Evolutionary conservation across 1,140 invertebrate species (phyloP), one percentile per base, ranked within the genome.

Genomic region (Glossosoma conforme): DNA sequence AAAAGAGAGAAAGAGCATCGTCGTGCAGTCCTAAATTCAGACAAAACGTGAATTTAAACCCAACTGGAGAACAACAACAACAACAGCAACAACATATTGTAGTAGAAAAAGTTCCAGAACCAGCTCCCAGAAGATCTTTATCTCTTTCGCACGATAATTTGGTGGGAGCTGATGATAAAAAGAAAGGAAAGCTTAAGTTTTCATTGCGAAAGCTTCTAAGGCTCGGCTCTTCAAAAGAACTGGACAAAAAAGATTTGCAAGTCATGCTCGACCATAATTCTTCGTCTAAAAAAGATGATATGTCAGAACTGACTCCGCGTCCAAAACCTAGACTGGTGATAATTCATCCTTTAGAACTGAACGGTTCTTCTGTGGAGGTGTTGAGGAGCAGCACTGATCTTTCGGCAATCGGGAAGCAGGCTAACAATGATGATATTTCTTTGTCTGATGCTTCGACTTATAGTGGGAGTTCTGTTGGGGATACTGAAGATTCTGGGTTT

Each of bases 271-370:
- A 74, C 58, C 56, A 65, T 6, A 59, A 72, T 2, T 49, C 56
- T 3, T 70, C 67, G 52, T 45, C 60, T 9, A 82, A 80, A 60
- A 60, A 80, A 40, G 83, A 85, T 54, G 71, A 75, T 36, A 75
- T 79, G 20, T 74, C 78, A 30, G 80, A 81, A 50, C 72, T 69
- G 41, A 67, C 70, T 28, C 72, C 69, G 9, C 70, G 70, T 60
- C 77, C 79, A 0, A 85, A 86, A 61, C 83, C 84, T 0, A 75
- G 87, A 14, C 69, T 89, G 8, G 86, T 91, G 33, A 93, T 93
- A 38, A 89, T 93, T 54, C 90, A 93, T 77, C 90, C 90, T 10
- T 71, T 88, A 42, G 89, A 93, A 58, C 75, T 92, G 13, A 89
- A 91, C 65, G 85, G 85, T 9, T 82, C 83, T 2, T 83, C 73